Evolutionary conservation across 1,140 invertebrate species (phyloP).

Genomic region (Apis mellifera): Amel_HAv3.1 CM009934.2:11566501-11567000

Average conservation of each 20-base stretch:
- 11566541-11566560: not conserved
- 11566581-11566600: constrained; percentile 1
- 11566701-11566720: constrained; percentile 63
- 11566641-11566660: constrained; percentile 55
- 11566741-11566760: not conserved
- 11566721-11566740: constrained; percentile 65
- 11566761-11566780: constrained; percentile 20
- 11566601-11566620: constrained; percentile 14
- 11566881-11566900: constrained; percentile 88
- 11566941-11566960: constrained; percentile 82
- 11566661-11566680: constrained; percentile 43
- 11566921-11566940: constrained; percentile 85
- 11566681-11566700: constrained; percentile 62
- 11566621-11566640: constrained; percentile 56
- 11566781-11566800: constrained; percentile 81
- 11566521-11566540: not conserved
- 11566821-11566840: constrained; percentile 67
- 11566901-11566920: constrained; percentile 84
- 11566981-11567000: not conserved
- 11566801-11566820: constrained; percentile 71
- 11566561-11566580: not conserved
- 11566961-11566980: constrained; percentile 76
- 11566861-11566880: constrained; percentile 88
- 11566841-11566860: constrained; percentile 87
- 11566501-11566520: not conserved